Base-by-base conservation (phyloP, 2,797 vertebrate species). In the Vultur gryphus region DNA sequence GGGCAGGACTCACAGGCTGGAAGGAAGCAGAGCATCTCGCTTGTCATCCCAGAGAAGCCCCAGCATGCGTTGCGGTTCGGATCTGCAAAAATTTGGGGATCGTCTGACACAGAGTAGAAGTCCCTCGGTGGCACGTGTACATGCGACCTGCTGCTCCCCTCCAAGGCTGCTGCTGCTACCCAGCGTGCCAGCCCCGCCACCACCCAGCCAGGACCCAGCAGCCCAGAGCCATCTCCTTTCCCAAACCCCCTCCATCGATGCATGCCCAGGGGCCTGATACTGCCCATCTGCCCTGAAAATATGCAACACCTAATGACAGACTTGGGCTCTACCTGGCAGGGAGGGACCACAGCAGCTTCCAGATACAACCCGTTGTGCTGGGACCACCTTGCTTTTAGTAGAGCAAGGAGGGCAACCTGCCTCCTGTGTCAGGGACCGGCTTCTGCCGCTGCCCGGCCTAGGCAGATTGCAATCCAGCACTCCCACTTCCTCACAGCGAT, bases 31-130 rank as follows among this genome's bases (percentile, higher is more conserved):
- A 78, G 15, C 14, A 64, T 43, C 44, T 77, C 4, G 0, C 14
- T 44, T 83, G 17, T n/a, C 55, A 57, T 16, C 13, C 48, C 31
- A 44, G n/a, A 0, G 2, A 84, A 66, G 21, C 14, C 9, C 2
- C 29, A 87, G 46, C 13, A 29, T 6, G 28, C 3, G 0, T 0
- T 73, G 24, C 7, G 4, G 55, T n/a, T 55, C 1, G 0, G 49
- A 46, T 23, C 37, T 73, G 24, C 41, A 59, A 75, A 77, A 58
- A 7, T 3, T 25, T 69, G 11, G 54, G 64, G 24, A 39, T 25
- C 1, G 3, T 18, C 44, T 61, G 37, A 51, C 14, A 35, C 8
- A 33, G 43, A 35, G n/a, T 17, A 55, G 19, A 71, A 85, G 37
- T 25, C 52, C 20, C 11, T 58, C 0, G 0, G 35, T 35, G 51